Evolutionary conservation across 2,113 vertebrate species (phyloP).

Genomic region (Aplodontia rufa): DNA sequence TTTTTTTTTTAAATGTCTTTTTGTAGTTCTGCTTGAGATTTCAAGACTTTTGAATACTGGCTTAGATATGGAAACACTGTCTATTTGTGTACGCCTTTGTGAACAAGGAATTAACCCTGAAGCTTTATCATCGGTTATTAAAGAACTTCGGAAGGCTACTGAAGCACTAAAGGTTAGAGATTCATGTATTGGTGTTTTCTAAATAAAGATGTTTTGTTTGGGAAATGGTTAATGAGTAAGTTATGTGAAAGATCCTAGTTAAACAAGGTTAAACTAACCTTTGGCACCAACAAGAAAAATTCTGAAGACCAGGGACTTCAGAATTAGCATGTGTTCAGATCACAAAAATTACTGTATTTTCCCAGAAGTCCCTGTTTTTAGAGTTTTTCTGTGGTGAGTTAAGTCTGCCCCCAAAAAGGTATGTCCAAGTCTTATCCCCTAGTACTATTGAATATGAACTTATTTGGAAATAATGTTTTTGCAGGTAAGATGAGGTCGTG

Average conservation of each 20-base stretch:
- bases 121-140: constrained; percentile 96
- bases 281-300: neutral
- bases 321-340: neutral
- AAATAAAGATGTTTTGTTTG: constrained; percentile 35
- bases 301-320: neutral
- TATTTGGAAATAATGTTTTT: constrained; percentile 4
- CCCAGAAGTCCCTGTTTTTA: neutral
- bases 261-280: neutral
- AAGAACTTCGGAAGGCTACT: constrained; percentile 95
- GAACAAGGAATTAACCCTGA: constrained; percentile 99
- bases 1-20: constrained; percentile 21
- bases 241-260: neutral
- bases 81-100: constrained; percentile 97
- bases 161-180: constrained; percentile 93
- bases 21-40: constrained; percentile 95
- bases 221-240: constrained; percentile 23
- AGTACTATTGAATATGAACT: neutral
- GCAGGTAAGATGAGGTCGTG: neutral
- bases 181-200: constrained; percentile 6
- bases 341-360: neutral
- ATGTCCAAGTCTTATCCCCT: neutral
- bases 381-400: constrained; percentile 34
- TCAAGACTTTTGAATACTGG: constrained; percentile 97
- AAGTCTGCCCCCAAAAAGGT: neutral
- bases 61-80: constrained; percentile 97